Percentiles rank a stretch among this genome's conserved stretches.
Evolutionary conservation across 1,140 invertebrate genomes (phyloP).

Genomic region (Panagrolaimus sp.): DNA sequence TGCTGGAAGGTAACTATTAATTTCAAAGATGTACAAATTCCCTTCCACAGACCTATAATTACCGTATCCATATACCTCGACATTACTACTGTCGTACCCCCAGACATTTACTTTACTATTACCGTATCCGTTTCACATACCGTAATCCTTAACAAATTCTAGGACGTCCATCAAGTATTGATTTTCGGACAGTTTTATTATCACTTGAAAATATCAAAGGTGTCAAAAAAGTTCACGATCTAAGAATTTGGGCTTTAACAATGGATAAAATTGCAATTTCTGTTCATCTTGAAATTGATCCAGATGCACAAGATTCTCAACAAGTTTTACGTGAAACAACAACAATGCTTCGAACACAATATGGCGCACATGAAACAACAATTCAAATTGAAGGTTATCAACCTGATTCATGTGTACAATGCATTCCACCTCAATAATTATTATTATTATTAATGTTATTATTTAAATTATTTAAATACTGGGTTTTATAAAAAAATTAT

Average conservation of each 20-base stretch:
- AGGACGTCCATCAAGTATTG: conserved; percentile 76
- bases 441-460: too few species aligned
- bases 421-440: conserved; percentile 29
- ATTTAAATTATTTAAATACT: too few species aligned
- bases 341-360: conserved; percentile 72
- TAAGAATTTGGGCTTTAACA: conserved; percentile 91
- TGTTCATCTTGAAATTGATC: conserved; percentile 54
- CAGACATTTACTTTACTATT: too few species aligned
- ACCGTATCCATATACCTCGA: too few species aligned
- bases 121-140: too few species aligned
- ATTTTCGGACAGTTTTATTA: conserved; percentile 76
- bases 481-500: too few species aligned
- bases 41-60: too few species aligned
- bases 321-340: conserved; percentile 78
- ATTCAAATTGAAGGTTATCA: conserved; percentile 93
- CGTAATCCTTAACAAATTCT: conserved; percentile 20
- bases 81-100: too few species aligned
- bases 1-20: conserved; percentile 81
- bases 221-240: conserved; percentile 86
- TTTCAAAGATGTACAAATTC: too few species aligned
- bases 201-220: conserved; percentile 79
- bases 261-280: conserved; percentile 71
- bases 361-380: conserved; percentile 90
- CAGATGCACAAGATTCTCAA: conserved; percentile 60
- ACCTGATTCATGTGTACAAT: conserved; percentile 70